A percentile compares a stretch with the other conserved stretches of the same genome.
Evolutionary conservation across 2,797 vertebrate genomes (phyloP).

Genomic region (Galago senegalensis): DNA sequence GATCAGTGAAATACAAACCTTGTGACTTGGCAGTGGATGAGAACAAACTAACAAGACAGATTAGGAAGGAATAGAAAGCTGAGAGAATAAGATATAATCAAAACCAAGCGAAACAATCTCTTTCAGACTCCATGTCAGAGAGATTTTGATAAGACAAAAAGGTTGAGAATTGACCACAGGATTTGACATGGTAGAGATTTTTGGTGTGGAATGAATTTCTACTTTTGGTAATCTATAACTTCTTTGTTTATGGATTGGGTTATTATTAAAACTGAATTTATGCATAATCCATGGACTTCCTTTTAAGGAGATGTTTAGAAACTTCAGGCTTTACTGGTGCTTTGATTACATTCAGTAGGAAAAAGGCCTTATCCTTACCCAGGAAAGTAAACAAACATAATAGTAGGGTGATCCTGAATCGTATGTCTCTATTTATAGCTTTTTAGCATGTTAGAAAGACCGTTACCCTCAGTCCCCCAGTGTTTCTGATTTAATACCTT

Average conservation of each 20-base stretch:
- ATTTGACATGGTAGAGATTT: background rate
- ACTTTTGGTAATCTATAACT: background rate
- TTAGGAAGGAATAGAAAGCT: background rate
- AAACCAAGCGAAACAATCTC: background rate
- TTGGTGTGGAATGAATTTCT: background rate
- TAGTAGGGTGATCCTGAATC: background rate
- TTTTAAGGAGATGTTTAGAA: slow-evolving; percentile 3
- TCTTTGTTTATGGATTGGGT: background rate
- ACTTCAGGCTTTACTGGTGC: background rate
- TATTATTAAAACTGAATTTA: background rate
- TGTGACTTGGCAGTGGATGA: background rate
- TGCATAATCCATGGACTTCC: background rate
- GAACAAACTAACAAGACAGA: background rate
- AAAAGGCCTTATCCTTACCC: background rate
- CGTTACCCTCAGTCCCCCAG: background rate
- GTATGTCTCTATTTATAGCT: background rate
- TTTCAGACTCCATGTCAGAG: background rate
- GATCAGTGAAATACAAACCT: background rate
- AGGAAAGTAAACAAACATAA: background rate
- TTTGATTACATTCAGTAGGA: background rate
- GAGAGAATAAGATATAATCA: background rate
- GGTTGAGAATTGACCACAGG: background rate
- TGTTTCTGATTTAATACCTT: slow-evolving; percentile 7
- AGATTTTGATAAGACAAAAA: background rate
- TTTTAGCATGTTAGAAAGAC: background rate